Evolutionary conservation across 1,140 invertebrate species (phyloP), one percentile per base, ranked within the genome.

Genomic region (Bactericera cockerelli): DNA sequence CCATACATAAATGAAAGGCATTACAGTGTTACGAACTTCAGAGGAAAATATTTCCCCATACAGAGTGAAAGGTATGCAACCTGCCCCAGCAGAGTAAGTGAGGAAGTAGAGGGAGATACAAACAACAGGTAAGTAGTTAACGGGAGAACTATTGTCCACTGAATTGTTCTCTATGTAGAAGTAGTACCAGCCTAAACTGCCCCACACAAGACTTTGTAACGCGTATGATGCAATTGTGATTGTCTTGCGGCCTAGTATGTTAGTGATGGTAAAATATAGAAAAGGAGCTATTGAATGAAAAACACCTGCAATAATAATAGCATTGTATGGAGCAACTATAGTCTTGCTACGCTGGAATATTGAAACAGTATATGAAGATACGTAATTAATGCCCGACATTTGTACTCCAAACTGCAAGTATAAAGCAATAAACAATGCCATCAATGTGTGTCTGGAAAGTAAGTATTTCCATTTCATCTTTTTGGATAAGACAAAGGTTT

Each of bases 61-160:
- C 6, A 49, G 4, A 16, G 42, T 49, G n/a, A 49, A 49, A 16
- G 42, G 42, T 6, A 49, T 16, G 8, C n/a, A 22, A 3, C 42
- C 42, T 10, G 42, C 42, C 8, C 42, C 42, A 6, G 42, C n/a
- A 10, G 42, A 49, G 22, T 49, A 49, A 49, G 42, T 49, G 6
- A 49, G 22, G 42, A 49, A 49, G 19, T 49, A 49, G 22, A 49
- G 42, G n/a, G 42, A 49, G n/a, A 49, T 19, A 49, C 42, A 49
- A 4, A 49, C n/a, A 4, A 49, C n/a, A 22, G 42, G 42, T 6
- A 49, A 8, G 42, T 10, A 16, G 19, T 49, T 49, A 4, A 49
- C 4, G 42, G 22, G n/a, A 22, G 42, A 49, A 22, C 19, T 4
- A 10, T 6, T 4, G 19, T 22, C 42, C 8, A 49, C n/a, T 6